Conservation (phyloP, 2,113 vertebrate genomes). For the Mellivora capensis region DNA sequence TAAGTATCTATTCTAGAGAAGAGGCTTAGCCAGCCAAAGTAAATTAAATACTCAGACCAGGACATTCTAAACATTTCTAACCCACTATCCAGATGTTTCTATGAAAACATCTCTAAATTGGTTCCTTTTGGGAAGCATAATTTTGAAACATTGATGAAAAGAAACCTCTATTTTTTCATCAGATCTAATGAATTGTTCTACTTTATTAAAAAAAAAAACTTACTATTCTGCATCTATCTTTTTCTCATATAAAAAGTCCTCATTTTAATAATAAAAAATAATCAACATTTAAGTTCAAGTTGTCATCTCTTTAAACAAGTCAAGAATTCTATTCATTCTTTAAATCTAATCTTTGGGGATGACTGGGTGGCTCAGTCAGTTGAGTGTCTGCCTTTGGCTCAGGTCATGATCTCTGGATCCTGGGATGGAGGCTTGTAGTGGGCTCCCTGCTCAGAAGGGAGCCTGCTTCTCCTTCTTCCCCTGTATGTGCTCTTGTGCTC, state of each 20-base stretch:
- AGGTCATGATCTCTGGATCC: too few species aligned
- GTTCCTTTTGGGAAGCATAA: slow-evolving; percentile 33
- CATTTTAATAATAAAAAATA: slow-evolving; percentile 4
- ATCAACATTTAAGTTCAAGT: slow-evolving; percentile 14
- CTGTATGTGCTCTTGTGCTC: too few species aligned
- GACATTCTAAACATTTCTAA: slow-evolving; percentile 40
- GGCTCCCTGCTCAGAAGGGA: too few species aligned
- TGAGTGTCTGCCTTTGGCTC: neutral
- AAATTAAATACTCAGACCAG: neutral
- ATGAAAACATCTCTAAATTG: slow-evolving; percentile 42
- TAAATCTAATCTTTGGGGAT: neutral
- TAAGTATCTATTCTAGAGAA: neutral
- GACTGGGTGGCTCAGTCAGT: neutral
- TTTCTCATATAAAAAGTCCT: neutral
- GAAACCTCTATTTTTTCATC: slow-evolving; percentile 26
- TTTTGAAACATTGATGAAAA: slow-evolving; percentile 38
- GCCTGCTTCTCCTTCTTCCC: too few species aligned
- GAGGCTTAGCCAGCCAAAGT: neutral
- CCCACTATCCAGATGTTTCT: slow-evolving; percentile 45
- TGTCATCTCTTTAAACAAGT: slow-evolving; percentile 10
- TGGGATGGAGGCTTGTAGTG: too few species aligned
- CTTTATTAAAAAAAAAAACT: slow-evolving; percentile 27
- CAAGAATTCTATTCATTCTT: neutral
- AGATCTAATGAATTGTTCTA: slow-evolving; percentile 20
- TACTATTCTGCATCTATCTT: neutral